Base-by-base conservation (phyloP, 2,888 invertebrate genomes). In the Andrena marginata region DNA sequence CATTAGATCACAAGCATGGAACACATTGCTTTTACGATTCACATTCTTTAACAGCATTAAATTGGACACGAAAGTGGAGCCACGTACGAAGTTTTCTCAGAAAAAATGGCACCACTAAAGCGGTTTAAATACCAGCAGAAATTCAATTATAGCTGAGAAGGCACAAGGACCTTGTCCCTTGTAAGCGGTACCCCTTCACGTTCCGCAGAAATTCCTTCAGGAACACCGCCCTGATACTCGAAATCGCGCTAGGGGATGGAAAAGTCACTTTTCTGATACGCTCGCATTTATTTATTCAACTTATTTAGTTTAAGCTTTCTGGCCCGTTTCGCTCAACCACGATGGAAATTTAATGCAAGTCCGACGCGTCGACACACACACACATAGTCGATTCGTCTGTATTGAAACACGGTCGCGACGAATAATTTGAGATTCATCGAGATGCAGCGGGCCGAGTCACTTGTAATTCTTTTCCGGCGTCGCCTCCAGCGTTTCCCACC, bases 371-470 rank as follows among this genome's bases (percentile, higher is more conserved):
- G 60, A 26, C 42, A 42, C 13, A 42, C 4, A 42, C 42, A 16
- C 16, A 51, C 48, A 33, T 79, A n/a, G 68, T 56, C 72, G 77
- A 67, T 59, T 69, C 51, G 31, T 31, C 26, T 60, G 77, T 70
- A 85, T 85, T 73, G 78, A 72, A 80, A 80, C 74, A 68, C 68
- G 64, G 71, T 59, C 70, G 65, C 77, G 72, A 89, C 89, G 92
- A 93, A 93, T 93, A 93, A 93, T 93, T 92, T 91, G 89, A 91
- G 91, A 93, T 93, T 93, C 93, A 94, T 93, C 91, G 91, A 85
- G 91, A 92, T 92, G 92, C 92, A 92, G 86, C 88, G 85, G 87
- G 89, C 89, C 90, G 89, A 91, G 88, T 90, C 92, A 92, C 92
- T 94, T 93, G 93, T 92, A 93, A 93, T 94, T 94, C 93, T 92